Percentiles rank a stretch among this genome's conserved stretches.
These are phyloP conservation scores for Habroteleia sp. DNA, from an alignment of 2,888 invertebrate genomes.

Conservation along the genomic window DNA sequence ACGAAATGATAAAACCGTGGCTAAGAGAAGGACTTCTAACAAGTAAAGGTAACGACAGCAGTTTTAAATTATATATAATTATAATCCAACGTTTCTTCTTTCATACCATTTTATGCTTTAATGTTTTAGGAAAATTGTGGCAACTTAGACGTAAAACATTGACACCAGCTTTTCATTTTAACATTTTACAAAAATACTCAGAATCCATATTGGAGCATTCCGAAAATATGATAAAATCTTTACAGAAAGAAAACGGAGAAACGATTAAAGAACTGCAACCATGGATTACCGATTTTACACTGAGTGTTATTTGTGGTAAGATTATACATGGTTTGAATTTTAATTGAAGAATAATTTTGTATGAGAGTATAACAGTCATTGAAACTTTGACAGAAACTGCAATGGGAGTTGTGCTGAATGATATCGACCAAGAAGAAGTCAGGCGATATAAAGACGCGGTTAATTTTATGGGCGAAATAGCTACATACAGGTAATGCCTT, in stretches of 20 bases:
- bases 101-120: not conserved
- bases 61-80: not conserved
- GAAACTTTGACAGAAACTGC: conserved; percentile 81
- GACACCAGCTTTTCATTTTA: conserved; percentile 50
- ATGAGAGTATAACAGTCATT: too few relatives aligned
- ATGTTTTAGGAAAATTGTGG: conserved; percentile 32
- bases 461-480: conserved; percentile 27
- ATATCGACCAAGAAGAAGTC: conserved; percentile 30
- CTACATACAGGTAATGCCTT: conserved; percentile 24
- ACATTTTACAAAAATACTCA: conserved; percentile 43
- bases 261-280: conserved; percentile 25
- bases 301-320: conserved; percentile 47
- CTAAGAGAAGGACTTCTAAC: conserved; percentile 41
- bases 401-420: conserved; percentile 51
- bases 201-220: conserved; percentile 35
- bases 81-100: too few relatives aligned
- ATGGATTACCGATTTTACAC: conserved; percentile 38
- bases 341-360: too few relatives aligned
- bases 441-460: conserved; percentile 44
- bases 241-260: conserved; percentile 18
- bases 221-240: conserved; percentile 15
- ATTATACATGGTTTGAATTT: too few relatives aligned
- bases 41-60: conserved; percentile 33
- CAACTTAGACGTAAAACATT: conserved; percentile 38
- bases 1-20: conserved; percentile 34